Percentiles rank a stretch among this genome's conserved stretches.
These are phyloP conservation scores for Hirtodrosophila duncani DNA, from an alignment of 2,888 invertebrate species.

Conservation along the genomic window DNA sequence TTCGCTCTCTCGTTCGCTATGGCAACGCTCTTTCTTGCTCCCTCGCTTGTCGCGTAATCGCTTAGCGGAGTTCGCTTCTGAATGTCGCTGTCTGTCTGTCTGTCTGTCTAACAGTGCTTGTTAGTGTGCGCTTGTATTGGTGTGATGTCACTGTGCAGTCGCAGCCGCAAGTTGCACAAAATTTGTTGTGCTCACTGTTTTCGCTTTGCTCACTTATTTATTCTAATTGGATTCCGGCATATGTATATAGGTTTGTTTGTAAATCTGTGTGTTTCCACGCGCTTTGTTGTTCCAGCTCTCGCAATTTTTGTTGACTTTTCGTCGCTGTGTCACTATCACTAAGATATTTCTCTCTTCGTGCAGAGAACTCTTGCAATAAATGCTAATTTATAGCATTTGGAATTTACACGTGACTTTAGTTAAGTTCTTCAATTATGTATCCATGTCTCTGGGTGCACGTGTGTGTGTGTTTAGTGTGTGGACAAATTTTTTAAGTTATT, in stretches of 20 bases:
- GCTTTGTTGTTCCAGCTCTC: slow-evolving; percentile 53
- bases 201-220: slow-evolving; percentile 18
- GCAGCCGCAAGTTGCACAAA: slow-evolving; percentile 28
- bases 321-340: slow-evolving; percentile 55
- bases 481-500: no score
- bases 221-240: slow-evolving; percentile 64
- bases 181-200: slow-evolving; percentile 1
- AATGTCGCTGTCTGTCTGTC: slow-evolving; percentile 39
- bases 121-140: slow-evolving; percentile 24
- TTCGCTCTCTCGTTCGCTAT: no score
- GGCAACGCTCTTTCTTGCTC: not conserved
- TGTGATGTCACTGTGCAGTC: slow-evolving; percentile 65
- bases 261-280: no score
- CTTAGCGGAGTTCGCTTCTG: no score
- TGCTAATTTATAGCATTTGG: slow-evolving; percentile 63
- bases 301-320: slow-evolving; percentile 65
- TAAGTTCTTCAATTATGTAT: slow-evolving; percentile 27
- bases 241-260: slow-evolving; percentile 2
- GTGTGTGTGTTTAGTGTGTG: slow-evolving; percentile 2
- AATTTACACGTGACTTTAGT: slow-evolving; percentile 68
- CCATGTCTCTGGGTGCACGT: not conserved
- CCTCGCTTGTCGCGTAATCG: not conserved
- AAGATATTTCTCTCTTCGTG: slow-evolving; percentile 14
- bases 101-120: slow-evolving; percentile 19
- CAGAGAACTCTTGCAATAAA: slow-evolving; percentile 51